Evolutionary conservation across 2,797 vertebrate genomes (phyloP), one percentile per base, ranked within the genome.

Genomic region (Danio choprae): DNA sequence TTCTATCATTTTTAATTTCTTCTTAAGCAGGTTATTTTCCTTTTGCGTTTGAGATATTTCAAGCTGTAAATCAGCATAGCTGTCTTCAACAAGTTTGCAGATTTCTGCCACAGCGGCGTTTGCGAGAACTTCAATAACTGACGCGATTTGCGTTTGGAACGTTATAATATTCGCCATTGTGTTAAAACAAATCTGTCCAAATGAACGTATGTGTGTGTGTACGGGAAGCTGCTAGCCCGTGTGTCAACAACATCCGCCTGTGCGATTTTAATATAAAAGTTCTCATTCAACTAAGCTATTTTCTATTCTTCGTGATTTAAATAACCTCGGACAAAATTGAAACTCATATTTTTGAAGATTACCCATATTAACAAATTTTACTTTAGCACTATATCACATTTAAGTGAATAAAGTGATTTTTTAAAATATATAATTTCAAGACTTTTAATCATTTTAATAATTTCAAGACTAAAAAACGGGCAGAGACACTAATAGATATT

Each of bases 21-120:
- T 70, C 22, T 69, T 85, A 4, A 85, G 79, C 2, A 74, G 7
- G 6, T 7, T 60, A 16, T 85, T 85, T 18, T 86, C 81, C 51
- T 71, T 86, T 55, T 74, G 79, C 8, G 81, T 67, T 53, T 87
- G 86, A 1, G 74, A 72, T 7, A 89, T 85, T 69, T 90, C 86
- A 58, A 86, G 36, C 12, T 84, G 87, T 12, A 90, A 48, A 22
- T 85, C 73, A 5, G 74, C 77, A 56, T 86, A 88, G 50, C 87
- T 87, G 20, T 87, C 85, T 56, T 90, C 89, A 29, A 90, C 85
- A 43, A 90, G 81, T 64, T 82, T 85, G 71, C 89, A 90, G 74
- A 90, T 89, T 68, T 90, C 87, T 6, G 85, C 85, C 11, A 89
- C 87, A 16, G 89, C 89, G 8, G 88, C 83, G 82, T 88, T 89